A percentile compares a stretch with the other conserved stretches of the same genome.
Conservation (phyloP, 2,888 invertebrate species). For the Diarsia rubi region DNA sequence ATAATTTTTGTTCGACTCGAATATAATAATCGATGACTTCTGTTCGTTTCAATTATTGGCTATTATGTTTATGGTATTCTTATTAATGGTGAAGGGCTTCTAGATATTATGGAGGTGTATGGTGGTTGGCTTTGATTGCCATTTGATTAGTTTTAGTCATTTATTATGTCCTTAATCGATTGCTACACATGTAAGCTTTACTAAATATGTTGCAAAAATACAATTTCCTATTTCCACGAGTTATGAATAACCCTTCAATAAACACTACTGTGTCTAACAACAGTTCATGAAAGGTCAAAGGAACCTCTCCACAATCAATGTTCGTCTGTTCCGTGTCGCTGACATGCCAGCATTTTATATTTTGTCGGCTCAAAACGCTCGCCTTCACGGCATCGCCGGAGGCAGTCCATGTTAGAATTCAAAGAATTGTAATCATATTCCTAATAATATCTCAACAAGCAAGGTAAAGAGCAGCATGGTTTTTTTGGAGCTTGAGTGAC, state of each 20-base stretch:
- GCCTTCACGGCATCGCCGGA: neutral
- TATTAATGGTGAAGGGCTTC: constrained; percentile 32
- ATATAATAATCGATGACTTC: constrained; percentile 77
- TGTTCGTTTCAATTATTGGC: constrained; percentile 72
- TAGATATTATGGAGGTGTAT: constrained; percentile 26
- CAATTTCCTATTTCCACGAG: too few species aligned
- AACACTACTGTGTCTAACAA: neutral
- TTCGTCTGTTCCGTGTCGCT: neutral
- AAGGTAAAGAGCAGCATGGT: neutral
- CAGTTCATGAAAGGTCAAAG: neutral
- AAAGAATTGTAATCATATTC: neutral
- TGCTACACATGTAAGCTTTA: too few species aligned
- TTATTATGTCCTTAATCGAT: neutral
- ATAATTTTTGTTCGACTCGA: constrained; percentile 76
- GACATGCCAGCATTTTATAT: neutral
- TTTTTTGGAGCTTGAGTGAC: neutral
- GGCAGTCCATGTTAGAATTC: neutral
- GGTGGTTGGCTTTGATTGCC: neutral
- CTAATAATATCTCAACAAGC: neutral
- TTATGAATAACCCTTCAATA: too few species aligned
- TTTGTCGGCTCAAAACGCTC: neutral
- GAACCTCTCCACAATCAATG: neutral
- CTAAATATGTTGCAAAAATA: too few species aligned
- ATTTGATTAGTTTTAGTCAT: neutral
- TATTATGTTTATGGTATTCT: constrained; percentile 50